Base-by-base conservation (phyloP, 2,797 vertebrate species). In the Aulostomus chinensis region DNA sequence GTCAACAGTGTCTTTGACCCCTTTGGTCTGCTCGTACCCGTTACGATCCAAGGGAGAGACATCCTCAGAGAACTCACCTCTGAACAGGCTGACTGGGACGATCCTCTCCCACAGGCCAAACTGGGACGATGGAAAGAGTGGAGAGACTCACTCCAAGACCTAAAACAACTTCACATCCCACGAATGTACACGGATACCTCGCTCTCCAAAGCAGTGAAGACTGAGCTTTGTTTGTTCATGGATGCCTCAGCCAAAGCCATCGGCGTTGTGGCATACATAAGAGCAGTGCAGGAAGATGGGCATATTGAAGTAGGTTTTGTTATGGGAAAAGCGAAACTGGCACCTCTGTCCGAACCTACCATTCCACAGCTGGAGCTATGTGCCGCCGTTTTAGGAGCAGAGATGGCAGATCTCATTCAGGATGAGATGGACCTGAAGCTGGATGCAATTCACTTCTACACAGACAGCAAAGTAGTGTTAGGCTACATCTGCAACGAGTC, bases 271-370 rank as follows among this genome's bases (percentile, higher is more conserved):
- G n/a, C n/a, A 34, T 64, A 51, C 13, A 10, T 55, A 4, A 68
- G 35, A 21, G 29, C 24, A n/a, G 6, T 48, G 5, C 4, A 39
- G 2, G 2, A 4, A 26, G 13, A 64, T 14, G 30, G 21, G 0
- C 7, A 32, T 1, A 1, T 4, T 0, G 18, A 68, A 2, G 28
- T 45, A 0, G 34, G 49, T 28, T 54, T 51, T 1, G 1, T 47
- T 1, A 50, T 60, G 33, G 48, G 26, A 1, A 73, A 60, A 10
- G 42, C 24, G 6, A 58, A 47, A 7, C 1, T 77, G n/a, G 35
- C 64, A 5, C 34, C 31, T 0, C 35, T 4, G 5, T 59, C 55
- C 2, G 24, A 43, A 3, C 39, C 54, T 0, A 65, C 50, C 1
- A 65, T 46, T 2, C 40, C 40, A 20, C 26, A 45, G 1, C 18